These are phyloP conservation scores for Bothrops alternatus DNA, from an alignment of 2,797 vertebrate species.

Conservation along the genomic window DNA sequence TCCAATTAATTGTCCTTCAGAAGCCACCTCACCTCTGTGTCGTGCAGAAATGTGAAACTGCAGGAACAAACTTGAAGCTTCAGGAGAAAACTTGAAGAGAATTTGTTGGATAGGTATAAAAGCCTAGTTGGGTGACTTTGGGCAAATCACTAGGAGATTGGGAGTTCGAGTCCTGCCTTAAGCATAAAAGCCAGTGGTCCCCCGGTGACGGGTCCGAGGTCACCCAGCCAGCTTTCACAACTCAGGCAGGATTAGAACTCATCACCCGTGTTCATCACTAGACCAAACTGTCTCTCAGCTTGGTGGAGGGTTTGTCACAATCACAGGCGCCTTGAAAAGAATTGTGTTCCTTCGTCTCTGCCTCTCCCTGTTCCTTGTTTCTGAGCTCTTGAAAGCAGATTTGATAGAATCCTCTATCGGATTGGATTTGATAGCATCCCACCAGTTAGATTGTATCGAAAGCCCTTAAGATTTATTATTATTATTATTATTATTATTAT, in stretches of 20 bases:
- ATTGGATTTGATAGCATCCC: slow-evolving; percentile 40
- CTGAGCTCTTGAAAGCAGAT: slow-evolving; percentile 41
- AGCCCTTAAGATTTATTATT: slow-evolving; percentile 1
- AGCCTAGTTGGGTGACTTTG: too few relatives aligned
- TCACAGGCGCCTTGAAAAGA: slow-evolving; percentile 30
- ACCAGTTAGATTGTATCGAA: slow-evolving; percentile 52
- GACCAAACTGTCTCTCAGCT: background rate
- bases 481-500: too few relatives aligned
- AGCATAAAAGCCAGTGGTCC: too few relatives aligned
- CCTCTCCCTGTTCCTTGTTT: background rate
- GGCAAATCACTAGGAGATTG: too few relatives aligned
- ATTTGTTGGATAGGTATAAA: too few relatives aligned
- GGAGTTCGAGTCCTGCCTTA: too few relatives aligned
- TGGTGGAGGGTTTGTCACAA: background rate
- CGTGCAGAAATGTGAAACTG: too few relatives aligned
- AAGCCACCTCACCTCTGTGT: too few relatives aligned
- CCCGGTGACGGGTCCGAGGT: background rate
- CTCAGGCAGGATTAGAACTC: background rate
- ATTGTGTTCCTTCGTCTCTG: slow-evolving; percentile 2
- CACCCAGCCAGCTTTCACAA: background rate
- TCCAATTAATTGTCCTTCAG: too few relatives aligned
- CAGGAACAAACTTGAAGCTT: too few relatives aligned
- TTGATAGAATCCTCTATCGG: slow-evolving; percentile 37
- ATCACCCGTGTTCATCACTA: background rate
- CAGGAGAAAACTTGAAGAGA: too few relatives aligned